Conservation (phyloP, 1,140 invertebrate species). For the Micrasema longulum region DNA sequence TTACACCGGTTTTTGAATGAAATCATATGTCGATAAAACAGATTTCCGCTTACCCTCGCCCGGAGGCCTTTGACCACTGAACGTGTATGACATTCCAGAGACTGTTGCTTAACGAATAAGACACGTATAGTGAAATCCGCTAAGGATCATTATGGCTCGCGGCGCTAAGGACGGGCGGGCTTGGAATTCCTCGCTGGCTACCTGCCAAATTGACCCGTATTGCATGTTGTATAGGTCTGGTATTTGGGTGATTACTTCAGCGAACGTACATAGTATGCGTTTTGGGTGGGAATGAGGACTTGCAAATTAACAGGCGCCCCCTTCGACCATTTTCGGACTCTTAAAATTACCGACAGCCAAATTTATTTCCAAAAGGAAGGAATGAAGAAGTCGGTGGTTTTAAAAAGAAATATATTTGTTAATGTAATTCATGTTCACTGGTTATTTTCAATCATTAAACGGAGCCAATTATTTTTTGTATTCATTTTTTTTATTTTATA, state of each 20-base stretch:
- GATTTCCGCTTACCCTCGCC: conserved; percentile 47
- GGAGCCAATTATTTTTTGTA: too few species aligned
- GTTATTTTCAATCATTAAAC: too few species aligned
- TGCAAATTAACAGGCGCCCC: conserved; percentile 1
- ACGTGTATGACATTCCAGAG: conserved; percentile 48
- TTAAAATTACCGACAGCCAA: too few species aligned
- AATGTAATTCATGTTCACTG: too few species aligned
- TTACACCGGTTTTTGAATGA: conserved; percentile 25
- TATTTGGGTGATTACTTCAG: conserved; percentile 19
- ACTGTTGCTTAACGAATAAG: background rate
- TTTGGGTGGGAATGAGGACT: conserved; percentile 13
- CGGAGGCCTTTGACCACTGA: conserved; percentile 51
- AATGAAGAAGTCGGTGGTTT: too few species aligned
- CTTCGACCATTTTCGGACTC: background rate
- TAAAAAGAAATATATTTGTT: too few species aligned
- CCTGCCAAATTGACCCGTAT: conserved; percentile 36
- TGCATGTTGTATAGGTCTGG: background rate
- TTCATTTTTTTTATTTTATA: too few species aligned
- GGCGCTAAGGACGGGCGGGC: conserved; percentile 4
- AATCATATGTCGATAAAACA: conserved; percentile 48
- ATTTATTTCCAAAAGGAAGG: too few species aligned
- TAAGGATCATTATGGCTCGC: conserved; percentile 11
- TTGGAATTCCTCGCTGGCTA: conserved; percentile 28
- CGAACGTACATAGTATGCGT: conserved; percentile 19
- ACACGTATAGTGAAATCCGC: background rate